These are phyloP conservation scores for Amiota mariae DNA, from an alignment of 2,888 invertebrate genomes.

Conservation along the genomic window DNA sequence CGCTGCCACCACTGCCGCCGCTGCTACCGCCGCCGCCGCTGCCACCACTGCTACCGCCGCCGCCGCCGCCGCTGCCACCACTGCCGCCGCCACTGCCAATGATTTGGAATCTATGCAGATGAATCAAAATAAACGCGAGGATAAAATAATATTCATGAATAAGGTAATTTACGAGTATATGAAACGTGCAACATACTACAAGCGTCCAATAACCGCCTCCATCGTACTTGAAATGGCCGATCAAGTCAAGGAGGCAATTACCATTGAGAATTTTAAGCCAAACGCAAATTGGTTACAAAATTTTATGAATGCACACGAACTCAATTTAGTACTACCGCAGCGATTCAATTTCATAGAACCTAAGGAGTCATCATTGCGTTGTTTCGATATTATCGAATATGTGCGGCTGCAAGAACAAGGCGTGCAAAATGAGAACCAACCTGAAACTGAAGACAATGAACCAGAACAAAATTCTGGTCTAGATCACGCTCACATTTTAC, in stretches of 20 bases:
- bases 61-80: no score
- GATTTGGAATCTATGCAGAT: constrained; percentile 27
- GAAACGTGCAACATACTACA: constrained; percentile 51
- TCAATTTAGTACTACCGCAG: constrained; percentile 44
- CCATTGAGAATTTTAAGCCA: constrained; percentile 59
- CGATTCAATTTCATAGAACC: constrained; percentile 37
- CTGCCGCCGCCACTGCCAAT: no score
- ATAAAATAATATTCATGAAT: constrained; percentile 55
- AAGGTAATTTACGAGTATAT: constrained; percentile 57
- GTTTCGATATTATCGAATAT: constrained; percentile 56
- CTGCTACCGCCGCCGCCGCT: no score
- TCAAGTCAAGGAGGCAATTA: constrained; percentile 57
- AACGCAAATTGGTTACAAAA: constrained; percentile 56
- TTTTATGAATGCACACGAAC: constrained; percentile 51
- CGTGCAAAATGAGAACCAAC: constrained; percentile 34
- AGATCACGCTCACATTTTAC: background rate
- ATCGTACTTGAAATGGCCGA: constrained; percentile 50
- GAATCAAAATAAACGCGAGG: constrained; percentile 45
- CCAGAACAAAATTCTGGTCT: background rate
- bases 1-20: no score
- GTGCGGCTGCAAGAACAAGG: constrained; percentile 46
- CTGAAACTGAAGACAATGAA: constrained; percentile 18
- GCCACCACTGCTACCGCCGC: no score
- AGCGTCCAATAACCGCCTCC: constrained; percentile 41
- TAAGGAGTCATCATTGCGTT: constrained; percentile 52